Evolutionary conservation across 2,113 vertebrate species (phyloP).

Genomic region (Columba livia): DNA sequence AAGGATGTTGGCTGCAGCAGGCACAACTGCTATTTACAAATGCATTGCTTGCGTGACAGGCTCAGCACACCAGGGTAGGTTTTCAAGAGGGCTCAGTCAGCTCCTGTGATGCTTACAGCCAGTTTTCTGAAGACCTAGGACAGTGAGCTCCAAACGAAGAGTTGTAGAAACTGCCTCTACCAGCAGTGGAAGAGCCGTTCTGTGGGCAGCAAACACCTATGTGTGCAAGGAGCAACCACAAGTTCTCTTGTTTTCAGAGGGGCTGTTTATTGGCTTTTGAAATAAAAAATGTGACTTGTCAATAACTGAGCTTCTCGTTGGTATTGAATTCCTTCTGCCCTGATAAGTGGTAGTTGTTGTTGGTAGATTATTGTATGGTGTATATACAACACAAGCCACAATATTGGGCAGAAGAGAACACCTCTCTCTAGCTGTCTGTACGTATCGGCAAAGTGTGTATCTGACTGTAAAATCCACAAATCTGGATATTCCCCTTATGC

Average conservation of each 20-base stretch:
- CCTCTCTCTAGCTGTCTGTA: neutral
- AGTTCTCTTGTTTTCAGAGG: neutral
- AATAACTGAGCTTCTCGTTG: neutral
- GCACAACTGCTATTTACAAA: neutral
- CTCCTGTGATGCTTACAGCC: neutral
- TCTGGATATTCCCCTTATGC: neutral
- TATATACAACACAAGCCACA: neutral
- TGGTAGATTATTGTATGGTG: neutral
- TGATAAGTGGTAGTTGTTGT: neutral
- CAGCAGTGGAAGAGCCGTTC: neutral
- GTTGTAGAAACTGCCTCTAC: neutral
- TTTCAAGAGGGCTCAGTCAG: neutral
- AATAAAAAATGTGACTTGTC: neutral
- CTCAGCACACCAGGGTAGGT: neutral
- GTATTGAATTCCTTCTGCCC: neutral
- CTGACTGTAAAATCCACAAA: neutral
- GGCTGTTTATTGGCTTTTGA: neutral
- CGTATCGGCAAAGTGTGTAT: neutral
- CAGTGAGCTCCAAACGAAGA: neutral
- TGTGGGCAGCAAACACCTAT: neutral
- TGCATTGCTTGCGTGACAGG: neutral
- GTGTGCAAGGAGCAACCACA: rapidly evolving
- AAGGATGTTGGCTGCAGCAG: neutral
- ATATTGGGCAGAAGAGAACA: neutral
- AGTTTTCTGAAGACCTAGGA: neutral